Percentiles rank a stretch among this genome's conserved stretches.
Evolutionary conservation across 2,113 vertebrate genomes (phyloP).

Genomic region (Ictalurus furcatus): DNA sequence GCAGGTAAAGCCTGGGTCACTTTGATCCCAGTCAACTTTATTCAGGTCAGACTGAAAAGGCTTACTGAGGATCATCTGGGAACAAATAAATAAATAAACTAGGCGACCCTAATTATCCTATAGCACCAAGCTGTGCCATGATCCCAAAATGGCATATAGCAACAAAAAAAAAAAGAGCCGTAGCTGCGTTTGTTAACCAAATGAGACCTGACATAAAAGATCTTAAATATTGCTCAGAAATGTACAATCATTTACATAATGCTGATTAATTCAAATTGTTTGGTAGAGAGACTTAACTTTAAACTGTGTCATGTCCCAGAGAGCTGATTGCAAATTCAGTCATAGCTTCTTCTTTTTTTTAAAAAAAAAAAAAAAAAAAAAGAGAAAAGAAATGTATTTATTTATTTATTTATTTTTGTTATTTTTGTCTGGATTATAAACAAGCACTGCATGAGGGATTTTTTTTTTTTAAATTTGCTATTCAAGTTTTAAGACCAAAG

Average conservation of each 20-base stretch:
- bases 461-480: not conserved
- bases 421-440: not conserved
- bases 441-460: not conserved
- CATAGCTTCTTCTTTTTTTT: not conserved
- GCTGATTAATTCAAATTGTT: not conserved
- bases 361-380: too few species aligned
- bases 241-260: not conserved
- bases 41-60: slow-evolving; percentile 45
- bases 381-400: not conserved
- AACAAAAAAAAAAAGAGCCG: slow-evolving; percentile 12
- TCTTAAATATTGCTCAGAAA: not conserved
- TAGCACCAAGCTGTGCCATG: slow-evolving; percentile 17
- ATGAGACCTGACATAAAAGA: not conserved
- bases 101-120: slow-evolving; percentile 33
- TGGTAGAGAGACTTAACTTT: not conserved
- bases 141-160: slow-evolving; percentile 10
- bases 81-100: slow-evolving; percentile 38
- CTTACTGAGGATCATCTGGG: slow-evolving; percentile 41
- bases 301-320: not conserved
- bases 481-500: not conserved
- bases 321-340: not conserved
- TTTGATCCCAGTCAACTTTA: slow-evolving; percentile 50
- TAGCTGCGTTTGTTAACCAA: not conserved
- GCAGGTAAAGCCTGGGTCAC: slow-evolving; percentile 44
- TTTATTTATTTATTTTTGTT: not conserved